Conservation (phyloP, 2,888 invertebrate genomes). For the Patella ulyssiponensis region DNA sequence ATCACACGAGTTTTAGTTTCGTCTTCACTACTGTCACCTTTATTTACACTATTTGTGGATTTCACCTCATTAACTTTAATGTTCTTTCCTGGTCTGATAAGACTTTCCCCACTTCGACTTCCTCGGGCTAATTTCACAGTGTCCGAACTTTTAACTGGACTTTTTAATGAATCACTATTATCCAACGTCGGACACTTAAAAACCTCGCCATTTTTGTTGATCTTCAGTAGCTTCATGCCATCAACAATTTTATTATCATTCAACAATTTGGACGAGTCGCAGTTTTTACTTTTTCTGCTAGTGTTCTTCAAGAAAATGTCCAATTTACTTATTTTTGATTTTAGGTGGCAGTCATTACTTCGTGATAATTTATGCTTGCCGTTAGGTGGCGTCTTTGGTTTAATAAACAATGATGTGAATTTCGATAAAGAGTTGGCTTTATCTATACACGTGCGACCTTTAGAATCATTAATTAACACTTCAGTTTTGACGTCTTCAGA, state of each 20-base stretch:
- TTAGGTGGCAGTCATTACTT: not conserved
- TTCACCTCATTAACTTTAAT: not conserved
- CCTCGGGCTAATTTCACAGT: not conserved
- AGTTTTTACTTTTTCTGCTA: not conserved
- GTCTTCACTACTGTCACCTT: too few species aligned
- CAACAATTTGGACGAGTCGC: not conserved
- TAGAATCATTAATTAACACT: too few species aligned
- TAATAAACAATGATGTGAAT: not conserved
- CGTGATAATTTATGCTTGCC: not conserved
- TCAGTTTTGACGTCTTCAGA: too few species aligned
- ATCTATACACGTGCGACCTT: too few species aligned
- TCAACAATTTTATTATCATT: slow-evolving; percentile 5
- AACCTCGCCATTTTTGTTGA: not conserved
- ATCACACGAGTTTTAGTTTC: too few species aligned
- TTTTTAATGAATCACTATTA: not conserved
- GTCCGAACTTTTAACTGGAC: not conserved
- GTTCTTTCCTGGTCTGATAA: not conserved
- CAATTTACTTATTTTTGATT: not conserved
- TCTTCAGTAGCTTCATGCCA: not conserved
- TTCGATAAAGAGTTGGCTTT: too few species aligned
- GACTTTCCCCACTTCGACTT: not conserved
- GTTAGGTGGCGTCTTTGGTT: not conserved
- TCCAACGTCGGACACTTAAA: not conserved
- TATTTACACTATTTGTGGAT: not conserved
- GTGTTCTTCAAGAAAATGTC: not conserved